These are phyloP conservation scores for Serranochromis macrocephalus DNA, from an alignment of 2,113 vertebrate species.

Conservation along the genomic window DNA sequence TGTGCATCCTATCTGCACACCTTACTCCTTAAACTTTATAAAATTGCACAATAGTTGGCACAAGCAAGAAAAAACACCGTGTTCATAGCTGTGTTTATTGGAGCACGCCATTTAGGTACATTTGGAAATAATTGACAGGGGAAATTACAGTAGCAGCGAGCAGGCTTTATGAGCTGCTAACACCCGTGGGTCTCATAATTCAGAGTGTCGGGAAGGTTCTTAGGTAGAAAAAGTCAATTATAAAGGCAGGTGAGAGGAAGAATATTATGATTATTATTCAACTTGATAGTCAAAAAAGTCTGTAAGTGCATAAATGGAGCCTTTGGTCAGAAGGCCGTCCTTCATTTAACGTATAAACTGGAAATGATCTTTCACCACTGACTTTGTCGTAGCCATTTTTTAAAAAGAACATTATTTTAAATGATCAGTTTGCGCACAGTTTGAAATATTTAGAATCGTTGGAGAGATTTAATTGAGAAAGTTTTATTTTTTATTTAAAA, in stretches of 20 bases:
- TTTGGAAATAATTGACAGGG: not conserved
- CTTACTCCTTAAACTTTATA: not conserved
- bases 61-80: not conserved
- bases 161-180: not conserved
- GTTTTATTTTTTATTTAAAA: not conserved
- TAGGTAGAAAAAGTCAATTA: not conserved
- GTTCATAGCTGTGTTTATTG: not conserved
- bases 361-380: not conserved
- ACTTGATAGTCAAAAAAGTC: not conserved
- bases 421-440: not conserved
- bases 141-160: not conserved
- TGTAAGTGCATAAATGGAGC: not conserved
- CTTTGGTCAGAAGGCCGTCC: not conserved
- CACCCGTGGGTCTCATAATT: not conserved
- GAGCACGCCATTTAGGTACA: not conserved
- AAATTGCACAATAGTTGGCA: not conserved
- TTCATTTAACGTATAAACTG: not conserved
- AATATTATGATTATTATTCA: not conserved
- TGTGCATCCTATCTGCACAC: not conserved
- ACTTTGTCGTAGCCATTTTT: not conserved
- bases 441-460: not conserved
- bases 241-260: not conserved
- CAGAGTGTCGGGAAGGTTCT: not conserved
- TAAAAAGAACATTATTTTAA: not conserved
- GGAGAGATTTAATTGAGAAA: not conserved